phyloP scores from a whole-genome alignment of 2,113 vertebrate genomes.

The Cercopithecus mona region DNA sequence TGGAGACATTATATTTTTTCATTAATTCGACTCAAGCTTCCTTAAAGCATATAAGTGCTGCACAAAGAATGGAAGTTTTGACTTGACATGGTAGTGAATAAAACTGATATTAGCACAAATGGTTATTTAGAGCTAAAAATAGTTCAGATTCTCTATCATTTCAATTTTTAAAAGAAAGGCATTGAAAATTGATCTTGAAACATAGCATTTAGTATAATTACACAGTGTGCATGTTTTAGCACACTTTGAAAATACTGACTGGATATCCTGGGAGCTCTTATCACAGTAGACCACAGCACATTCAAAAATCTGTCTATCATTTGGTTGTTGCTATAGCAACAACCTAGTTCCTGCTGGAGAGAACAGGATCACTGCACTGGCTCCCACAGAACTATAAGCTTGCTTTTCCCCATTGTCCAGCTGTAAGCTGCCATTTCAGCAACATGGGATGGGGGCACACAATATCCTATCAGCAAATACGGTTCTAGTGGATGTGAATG shows the following conservation, averaged over 20 bases:
- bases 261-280: slow-evolving; percentile 81
- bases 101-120: slow-evolving; percentile 65
- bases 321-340: slow-evolving; percentile 86
- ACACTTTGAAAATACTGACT: slow-evolving; percentile 80
- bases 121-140: slow-evolving; percentile 69
- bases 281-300: slow-evolving; percentile 81
- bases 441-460: background rate
- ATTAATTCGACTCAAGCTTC: slow-evolving; percentile 30
- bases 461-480: slow-evolving; percentile 18
- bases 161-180: slow-evolving; percentile 58
- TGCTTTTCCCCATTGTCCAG: slow-evolving; percentile 64
- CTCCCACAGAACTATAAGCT: slow-evolving; percentile 67
- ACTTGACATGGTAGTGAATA: slow-evolving; percentile 54
- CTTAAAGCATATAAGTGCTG: slow-evolving; percentile 39
- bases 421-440: slow-evolving; percentile 55
- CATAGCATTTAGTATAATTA: slow-evolving; percentile 70
- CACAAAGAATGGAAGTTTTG: slow-evolving; percentile 63
- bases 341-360: slow-evolving; percentile 85
- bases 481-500: background rate
- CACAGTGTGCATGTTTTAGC: slow-evolving; percentile 45
- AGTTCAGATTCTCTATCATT: slow-evolving; percentile 60
- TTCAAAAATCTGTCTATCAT: slow-evolving; percentile 87
- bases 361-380: slow-evolving; percentile 79
- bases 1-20: background rate
- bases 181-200: slow-evolving; percentile 62